Percentiles rank a stretch among this genome's conserved stretches.
Evolutionary conservation across 2,797 vertebrate genomes (phyloP).

Genomic region (Gymnothorax reevesii): DNA sequence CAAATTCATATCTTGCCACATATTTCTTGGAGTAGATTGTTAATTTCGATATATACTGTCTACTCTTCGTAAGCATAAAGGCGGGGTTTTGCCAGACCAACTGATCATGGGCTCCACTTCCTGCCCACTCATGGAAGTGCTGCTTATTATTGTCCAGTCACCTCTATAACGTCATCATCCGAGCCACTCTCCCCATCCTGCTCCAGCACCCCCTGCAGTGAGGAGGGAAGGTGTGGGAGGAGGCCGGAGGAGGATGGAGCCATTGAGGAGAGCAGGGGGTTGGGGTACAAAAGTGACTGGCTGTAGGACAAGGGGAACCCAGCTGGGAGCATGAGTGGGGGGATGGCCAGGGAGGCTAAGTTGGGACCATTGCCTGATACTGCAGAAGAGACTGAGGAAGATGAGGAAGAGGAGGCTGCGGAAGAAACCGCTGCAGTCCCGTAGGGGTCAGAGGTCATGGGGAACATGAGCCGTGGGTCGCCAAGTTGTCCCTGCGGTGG

Average conservation of each 20-base stretch:
- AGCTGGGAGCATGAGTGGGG: constrained; percentile 84
- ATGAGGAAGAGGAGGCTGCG: constrained; percentile 72
- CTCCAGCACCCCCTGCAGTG: constrained; percentile 73
- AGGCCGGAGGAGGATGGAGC: constrained; percentile 79
- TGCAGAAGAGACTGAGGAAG: constrained; percentile 81
- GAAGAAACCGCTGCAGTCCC: constrained; percentile 80
- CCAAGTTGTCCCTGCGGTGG: constrained; percentile 87
- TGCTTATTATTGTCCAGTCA: constrained; percentile 90
- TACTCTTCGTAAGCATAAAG: not conserved
- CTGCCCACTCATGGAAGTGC: not conserved
- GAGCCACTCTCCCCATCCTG: constrained; percentile 89
- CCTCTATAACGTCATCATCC: constrained; percentile 94
- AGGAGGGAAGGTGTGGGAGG: constrained; percentile 82
- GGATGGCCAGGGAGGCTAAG: constrained; percentile 61
- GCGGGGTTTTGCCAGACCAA: not conserved
- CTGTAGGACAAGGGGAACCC: constrained; percentile 87
- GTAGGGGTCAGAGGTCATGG: constrained; percentile 83
- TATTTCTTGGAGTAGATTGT: no score
- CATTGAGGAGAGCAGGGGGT: constrained; percentile 76
- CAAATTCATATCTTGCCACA: no score
- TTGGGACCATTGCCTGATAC: constrained; percentile 74
- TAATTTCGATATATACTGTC: no score
- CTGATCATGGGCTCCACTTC: not conserved
- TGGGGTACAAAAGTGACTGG: constrained; percentile 87
- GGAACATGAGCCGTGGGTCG: constrained; percentile 90